Conservation (phyloP, 2,113 vertebrate genomes). For the Pelvicachromis taeniatus region DNA sequence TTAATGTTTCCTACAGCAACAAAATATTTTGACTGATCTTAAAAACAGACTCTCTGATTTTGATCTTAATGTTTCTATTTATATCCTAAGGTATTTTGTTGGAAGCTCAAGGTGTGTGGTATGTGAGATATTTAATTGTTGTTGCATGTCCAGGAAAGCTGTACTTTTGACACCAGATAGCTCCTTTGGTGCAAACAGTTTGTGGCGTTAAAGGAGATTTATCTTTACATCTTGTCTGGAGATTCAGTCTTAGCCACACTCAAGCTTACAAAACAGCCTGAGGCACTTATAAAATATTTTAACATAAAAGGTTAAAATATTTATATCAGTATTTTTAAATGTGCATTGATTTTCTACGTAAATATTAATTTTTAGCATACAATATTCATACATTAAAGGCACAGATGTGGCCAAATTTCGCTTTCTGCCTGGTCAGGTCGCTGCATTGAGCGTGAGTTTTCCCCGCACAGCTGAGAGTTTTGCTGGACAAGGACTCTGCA, state of each 20-base stretch:
- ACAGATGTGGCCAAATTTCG: neutral
- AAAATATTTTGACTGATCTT: neutral
- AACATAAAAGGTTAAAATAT: too few relatives aligned
- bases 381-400: neutral
- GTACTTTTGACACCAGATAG: neutral
- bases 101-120: neutral
- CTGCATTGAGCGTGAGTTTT: neutral
- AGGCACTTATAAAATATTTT: neutral
- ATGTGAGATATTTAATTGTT: neutral
- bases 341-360: neutral
- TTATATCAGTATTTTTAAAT: neutral
- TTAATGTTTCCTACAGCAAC: neutral
- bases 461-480: neutral
- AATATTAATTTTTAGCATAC: neutral
- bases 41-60: neutral
- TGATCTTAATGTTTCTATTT: neutral
- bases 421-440: neutral
- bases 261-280: neutral
- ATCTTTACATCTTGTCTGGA: neutral
- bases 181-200: neutral
- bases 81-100: neutral
- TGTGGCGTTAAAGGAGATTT: neutral
- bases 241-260: neutral
- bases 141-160: neutral
- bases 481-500: accelerated